These are phyloP conservation scores for Scaptomyza graminum DNA, from an alignment of 1,140 invertebrate genomes.

Conservation along the genomic window DNA sequence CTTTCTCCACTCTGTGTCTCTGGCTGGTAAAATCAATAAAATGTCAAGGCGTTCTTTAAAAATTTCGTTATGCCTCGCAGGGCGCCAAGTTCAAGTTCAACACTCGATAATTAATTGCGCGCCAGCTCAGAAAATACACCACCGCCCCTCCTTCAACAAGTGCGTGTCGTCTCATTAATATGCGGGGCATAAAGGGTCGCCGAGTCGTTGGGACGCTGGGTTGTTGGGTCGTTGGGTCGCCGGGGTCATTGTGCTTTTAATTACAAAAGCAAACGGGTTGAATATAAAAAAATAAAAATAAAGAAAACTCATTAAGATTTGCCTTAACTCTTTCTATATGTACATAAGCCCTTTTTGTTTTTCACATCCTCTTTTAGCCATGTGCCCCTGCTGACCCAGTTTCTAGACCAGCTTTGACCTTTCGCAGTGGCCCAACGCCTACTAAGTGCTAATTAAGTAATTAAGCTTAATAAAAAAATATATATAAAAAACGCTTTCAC, in stretches of 20 bases:
- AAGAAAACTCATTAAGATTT: slow-evolving; percentile 76
- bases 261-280: slow-evolving; percentile 52
- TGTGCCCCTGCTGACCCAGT: slow-evolving; percentile 65
- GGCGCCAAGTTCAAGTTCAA: slow-evolving; percentile 76
- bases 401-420: slow-evolving; percentile 41
- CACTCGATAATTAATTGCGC: slow-evolving; percentile 77
- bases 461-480: slow-evolving; percentile 58
- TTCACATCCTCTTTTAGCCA: too few relatives aligned
- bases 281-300: slow-evolving; percentile 30
- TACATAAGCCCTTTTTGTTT: neutral
- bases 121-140: slow-evolving; percentile 14
- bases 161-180: slow-evolving; percentile 67
- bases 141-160: slow-evolving; percentile 1
- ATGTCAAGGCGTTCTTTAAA: slow-evolving; percentile 48
- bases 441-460: slow-evolving; percentile 69
- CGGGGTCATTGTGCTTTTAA: slow-evolving; percentile 79
- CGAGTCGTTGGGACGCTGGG: slow-evolving; percentile 2
- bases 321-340: slow-evolving; percentile 1
- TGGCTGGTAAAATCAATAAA: slow-evolving; percentile 56
- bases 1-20: neutral
- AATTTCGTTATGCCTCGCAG: slow-evolving; percentile 1
- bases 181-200: slow-evolving; percentile 51
- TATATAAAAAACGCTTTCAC: slow-evolving; percentile 70
- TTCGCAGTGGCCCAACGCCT: slow-evolving; percentile 14
- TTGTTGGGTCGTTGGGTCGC: slow-evolving; percentile 32